phyloP scores from a whole-genome alignment of 1,140 invertebrate species.

The Rhopalosiphum padi region DNA sequence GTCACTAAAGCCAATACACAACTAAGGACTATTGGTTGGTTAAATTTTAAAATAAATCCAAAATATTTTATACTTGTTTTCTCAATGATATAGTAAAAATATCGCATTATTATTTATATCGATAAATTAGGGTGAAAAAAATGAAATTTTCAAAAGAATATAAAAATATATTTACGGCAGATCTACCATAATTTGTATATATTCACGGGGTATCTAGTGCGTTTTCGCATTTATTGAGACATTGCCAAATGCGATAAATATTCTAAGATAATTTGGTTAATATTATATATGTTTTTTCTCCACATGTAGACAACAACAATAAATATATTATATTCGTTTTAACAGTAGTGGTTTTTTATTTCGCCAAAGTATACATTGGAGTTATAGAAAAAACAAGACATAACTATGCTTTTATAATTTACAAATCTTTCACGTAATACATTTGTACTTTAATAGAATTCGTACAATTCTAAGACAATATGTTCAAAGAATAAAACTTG shows the following conservation, averaged over 20 bases:
- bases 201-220: not conserved
- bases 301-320: not conserved
- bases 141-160: not conserved
- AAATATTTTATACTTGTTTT: not conserved
- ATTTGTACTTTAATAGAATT: not conserved
- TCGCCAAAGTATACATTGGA: not conserved
- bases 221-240: not conserved
- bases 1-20: not conserved
- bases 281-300: not conserved
- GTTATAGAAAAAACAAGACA: not conserved
- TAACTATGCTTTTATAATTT: not conserved
- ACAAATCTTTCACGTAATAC: not conserved
- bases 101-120: not conserved
- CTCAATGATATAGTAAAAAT: not conserved
- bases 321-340: not conserved
- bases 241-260: not conserved
- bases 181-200: not conserved
- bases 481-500: not conserved
- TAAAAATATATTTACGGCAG: not conserved
- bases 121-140: not conserved
- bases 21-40: not conserved
- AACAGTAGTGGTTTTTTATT: not conserved
- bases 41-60: not conserved
- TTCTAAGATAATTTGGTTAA: not conserved
- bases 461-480: slow-evolving; percentile 21